Evolutionary conservation across 2,113 vertebrate genomes (phyloP), one percentile per base, ranked within the genome.

Genomic region (Elgaria multicarinata): DNA sequence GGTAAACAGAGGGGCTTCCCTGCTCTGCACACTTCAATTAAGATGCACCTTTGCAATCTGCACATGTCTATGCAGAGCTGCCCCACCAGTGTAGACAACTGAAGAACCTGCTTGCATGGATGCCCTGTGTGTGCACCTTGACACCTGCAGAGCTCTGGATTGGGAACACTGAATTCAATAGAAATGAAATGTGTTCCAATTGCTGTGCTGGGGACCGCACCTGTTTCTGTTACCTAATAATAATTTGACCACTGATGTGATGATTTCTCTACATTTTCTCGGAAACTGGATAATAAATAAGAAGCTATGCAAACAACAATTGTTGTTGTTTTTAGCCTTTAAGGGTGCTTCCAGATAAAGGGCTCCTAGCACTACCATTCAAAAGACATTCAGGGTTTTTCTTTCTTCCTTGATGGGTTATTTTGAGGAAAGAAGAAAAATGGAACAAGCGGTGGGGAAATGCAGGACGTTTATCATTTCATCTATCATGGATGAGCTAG

Each of bases 251-350:
- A 71, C n/a, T 72, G n/a, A 36, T 71, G 44, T 72, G 66, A 71
- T 33, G 9, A 6, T 13, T 67, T 93, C 90, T 90, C 83, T 88
- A 83, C 53, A 36, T 50, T 92, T 89, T 78, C 78, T 20, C 46
- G 91, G 71, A 90, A 53, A 79, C 76, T 80, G 85, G 81, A 72
- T 71, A 88, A 20, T n/a, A n/a, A 55, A 58, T 28, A 78, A 77
- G 53, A n/a, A 58, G 50, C 75, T 26, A 8, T 80, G 50, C n/a
- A 39, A 82, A 58, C 33, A 81, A 6, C 2, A 2, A 10, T 64
- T 33, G 6, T 7, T 42, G n/a, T n/a, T n/a, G n/a, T 42, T 62
- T 62, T 39, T 1, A 62, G 58, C 58, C 18, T 62, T 58, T 18
- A 58, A 58, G 58, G 58, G 58, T 62, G 58, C 58, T 62, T 62